A percentile compares a stretch with the other conserved stretches of the same genome.
Evolutionary conservation across 1,140 invertebrate genomes (phyloP).

Genomic region (Plodia interpunctella): DNA sequence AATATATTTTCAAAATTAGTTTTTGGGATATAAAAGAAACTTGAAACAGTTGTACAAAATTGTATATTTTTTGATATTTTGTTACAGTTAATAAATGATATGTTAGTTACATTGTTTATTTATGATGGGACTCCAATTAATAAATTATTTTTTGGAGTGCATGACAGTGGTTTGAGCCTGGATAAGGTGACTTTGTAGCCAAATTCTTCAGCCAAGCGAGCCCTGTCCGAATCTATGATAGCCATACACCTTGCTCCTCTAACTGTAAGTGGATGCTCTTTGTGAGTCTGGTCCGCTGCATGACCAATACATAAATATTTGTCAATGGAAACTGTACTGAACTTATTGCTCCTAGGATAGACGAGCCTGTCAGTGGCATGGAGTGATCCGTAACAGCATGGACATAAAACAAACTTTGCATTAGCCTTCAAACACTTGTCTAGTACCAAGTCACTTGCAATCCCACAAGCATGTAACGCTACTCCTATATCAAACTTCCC

Average conservation of each 20-base stretch:
- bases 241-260: conserved; percentile 85
- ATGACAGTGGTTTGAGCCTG: conserved; percentile 86
- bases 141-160: conserved; percentile 96
- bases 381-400: conserved; percentile 96
- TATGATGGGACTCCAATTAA: conserved; percentile 83
- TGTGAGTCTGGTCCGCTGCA: conserved; percentile 93
- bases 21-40: conserved; percentile 4
- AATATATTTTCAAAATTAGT: conserved; percentile 3
- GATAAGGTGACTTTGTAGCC: conserved; percentile 87
- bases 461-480: conserved; percentile 95
- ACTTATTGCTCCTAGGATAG: conserved; percentile 84
- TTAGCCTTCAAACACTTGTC: conserved; percentile 86
- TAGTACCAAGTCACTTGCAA: conserved; percentile 95
- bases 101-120: conserved; percentile 27
- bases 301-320: conserved; percentile 91
- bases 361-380: conserved; percentile 83
- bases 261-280: conserved; percentile 78
- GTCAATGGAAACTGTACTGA: conserved; percentile 76
- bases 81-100: conserved; percentile 26
- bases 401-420: conserved; percentile 93
- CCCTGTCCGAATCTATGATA: conserved; percentile 92
- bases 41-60: conserved; percentile 23
- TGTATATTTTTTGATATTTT: conserved; percentile 34
- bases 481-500: conserved; percentile 89
- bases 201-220: conserved; percentile 82